Conservation (phyloP, 1,140 invertebrate species). For the Drosophila pallidifrons region DNA sequence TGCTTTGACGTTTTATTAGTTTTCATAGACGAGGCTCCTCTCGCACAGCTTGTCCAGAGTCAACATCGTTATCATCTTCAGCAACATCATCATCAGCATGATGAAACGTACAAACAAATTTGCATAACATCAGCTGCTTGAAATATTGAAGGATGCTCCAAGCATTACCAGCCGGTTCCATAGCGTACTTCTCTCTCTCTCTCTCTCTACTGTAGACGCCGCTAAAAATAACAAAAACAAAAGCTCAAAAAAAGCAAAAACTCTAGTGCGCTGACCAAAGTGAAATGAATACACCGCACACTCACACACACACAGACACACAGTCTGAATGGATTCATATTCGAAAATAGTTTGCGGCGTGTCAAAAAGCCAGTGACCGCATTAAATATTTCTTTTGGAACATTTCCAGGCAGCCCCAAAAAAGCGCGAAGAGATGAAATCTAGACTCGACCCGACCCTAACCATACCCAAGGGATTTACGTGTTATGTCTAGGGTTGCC, state of each 20-base stretch:
- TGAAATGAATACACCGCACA: conserved; percentile 52
- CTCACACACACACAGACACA: neutral
- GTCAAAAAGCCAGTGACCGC: conserved; percentile 78
- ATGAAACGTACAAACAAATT: conserved; percentile 50
- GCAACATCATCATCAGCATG: conserved; percentile 17
- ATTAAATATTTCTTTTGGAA: conserved; percentile 78
- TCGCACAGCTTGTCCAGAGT: conserved; percentile 9
- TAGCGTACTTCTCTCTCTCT: conserved; percentile 52
- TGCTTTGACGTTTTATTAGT: conserved; percentile 82
- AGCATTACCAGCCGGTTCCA: conserved; percentile 24
- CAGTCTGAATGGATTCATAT: conserved; percentile 58
- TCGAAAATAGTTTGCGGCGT: conserved; percentile 73
- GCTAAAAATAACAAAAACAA: conserved; percentile 78
- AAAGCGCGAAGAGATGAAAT: conserved; percentile 29
- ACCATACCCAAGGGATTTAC: conserved; percentile 47
- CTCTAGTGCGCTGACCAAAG: conserved; percentile 62
- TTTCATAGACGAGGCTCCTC: conserved; percentile 40
- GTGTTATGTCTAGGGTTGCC: conserved; percentile 11
- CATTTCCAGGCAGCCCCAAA: conserved; percentile 54
- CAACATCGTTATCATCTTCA: conserved; percentile 31
- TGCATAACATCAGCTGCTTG: conserved; percentile 66
- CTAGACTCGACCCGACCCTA: conserved; percentile 35
- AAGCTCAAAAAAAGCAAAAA: neutral
- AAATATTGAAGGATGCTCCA: conserved; percentile 76
- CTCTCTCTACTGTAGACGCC: conserved; percentile 25